Conservation (phyloP, 2,113 vertebrate genomes). For the Scophthalmus maximus region DNA sequence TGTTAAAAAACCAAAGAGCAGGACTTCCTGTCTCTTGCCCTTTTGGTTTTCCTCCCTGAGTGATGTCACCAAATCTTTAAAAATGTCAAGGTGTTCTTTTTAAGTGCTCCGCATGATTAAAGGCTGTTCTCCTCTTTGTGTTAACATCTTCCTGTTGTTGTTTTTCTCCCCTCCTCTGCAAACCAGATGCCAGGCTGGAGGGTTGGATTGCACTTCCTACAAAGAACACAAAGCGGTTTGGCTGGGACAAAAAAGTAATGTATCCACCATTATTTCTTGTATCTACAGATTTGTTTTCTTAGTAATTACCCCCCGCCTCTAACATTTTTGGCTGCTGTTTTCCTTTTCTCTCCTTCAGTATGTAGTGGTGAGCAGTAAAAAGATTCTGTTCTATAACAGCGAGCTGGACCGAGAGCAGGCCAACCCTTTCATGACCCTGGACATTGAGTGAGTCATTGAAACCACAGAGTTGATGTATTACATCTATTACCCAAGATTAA, state of each 20-base stretch:
- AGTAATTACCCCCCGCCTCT: neutral
- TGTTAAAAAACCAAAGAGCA: constrained; percentile 3
- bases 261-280: neutral
- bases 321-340: neutral
- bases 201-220: constrained; percentile 93
- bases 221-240: constrained; percentile 96
- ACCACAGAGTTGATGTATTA: constrained; percentile 17
- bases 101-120: constrained; percentile 30
- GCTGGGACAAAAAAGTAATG: constrained; percentile 95
- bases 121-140: constrained; percentile 25
- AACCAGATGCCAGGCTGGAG: constrained; percentile 89
- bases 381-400: constrained; percentile 96
- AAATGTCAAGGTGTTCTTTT: constrained; percentile 55
- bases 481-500: neutral
- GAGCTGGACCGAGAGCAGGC: constrained; percentile 93
- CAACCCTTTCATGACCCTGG: constrained; percentile 96
- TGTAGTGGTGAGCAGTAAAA: constrained; percentile 97
- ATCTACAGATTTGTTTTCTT: constrained; percentile 13
- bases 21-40: constrained; percentile 14
- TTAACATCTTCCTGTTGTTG: constrained; percentile 46
- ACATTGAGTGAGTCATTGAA: constrained; percentile 94
- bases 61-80: constrained; percentile 17
- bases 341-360: constrained; percentile 83
- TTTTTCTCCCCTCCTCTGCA: constrained; percentile 34
- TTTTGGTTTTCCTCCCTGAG: constrained; percentile 15